These are phyloP conservation scores for Chrysotoxum bicinctum DNA, from an alignment of 2,888 invertebrate genomes.

Conservation along the genomic window DNA sequence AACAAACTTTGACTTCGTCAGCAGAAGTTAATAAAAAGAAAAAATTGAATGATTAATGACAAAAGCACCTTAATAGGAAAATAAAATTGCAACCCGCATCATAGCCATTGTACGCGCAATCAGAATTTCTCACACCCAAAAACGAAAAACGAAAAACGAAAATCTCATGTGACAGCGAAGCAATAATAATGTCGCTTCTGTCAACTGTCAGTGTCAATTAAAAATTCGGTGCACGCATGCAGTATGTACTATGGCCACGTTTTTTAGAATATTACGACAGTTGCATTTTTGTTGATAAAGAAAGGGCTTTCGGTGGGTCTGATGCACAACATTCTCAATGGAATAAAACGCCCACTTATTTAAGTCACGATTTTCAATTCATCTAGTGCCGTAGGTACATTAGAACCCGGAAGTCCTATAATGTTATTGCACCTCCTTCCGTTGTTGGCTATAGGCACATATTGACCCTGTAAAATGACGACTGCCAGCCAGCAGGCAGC, in stretches of 20 bases:
- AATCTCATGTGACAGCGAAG: constrained; percentile 20
- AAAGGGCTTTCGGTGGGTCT: constrained; percentile 36
- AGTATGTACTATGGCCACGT: constrained; percentile 44
- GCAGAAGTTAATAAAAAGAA: background rate
- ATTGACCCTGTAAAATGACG: constrained; percentile 34
- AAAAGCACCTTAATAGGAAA: constrained; percentile 44
- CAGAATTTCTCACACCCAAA: constrained; percentile 61
- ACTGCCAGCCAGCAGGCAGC: background rate
- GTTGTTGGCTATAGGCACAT: constrained; percentile 30
- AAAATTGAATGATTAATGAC: constrained; percentile 52
- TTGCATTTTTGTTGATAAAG: constrained; percentile 14
- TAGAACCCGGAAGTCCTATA: constrained; percentile 70
- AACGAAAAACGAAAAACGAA: constrained; percentile 16
- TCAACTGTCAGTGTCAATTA: constrained; percentile 40
- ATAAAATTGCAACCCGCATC: constrained; percentile 44
- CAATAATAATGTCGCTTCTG: constrained; percentile 25
- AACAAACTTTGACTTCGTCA: constrained; percentile 16
- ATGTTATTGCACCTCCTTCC: constrained; percentile 70
- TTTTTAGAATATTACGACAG: constrained; percentile 62
- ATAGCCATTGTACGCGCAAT: constrained; percentile 35
- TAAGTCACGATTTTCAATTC: constrained; percentile 60
- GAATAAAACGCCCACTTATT: constrained; percentile 51
- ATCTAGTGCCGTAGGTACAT: constrained; percentile 59
- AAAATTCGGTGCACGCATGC: constrained; percentile 63
- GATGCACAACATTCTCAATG: background rate